Percentiles rank a stretch among this genome's conserved stretches.
Conservation (phyloP, 1,140 invertebrate species). For the Samia ricini region DNA sequence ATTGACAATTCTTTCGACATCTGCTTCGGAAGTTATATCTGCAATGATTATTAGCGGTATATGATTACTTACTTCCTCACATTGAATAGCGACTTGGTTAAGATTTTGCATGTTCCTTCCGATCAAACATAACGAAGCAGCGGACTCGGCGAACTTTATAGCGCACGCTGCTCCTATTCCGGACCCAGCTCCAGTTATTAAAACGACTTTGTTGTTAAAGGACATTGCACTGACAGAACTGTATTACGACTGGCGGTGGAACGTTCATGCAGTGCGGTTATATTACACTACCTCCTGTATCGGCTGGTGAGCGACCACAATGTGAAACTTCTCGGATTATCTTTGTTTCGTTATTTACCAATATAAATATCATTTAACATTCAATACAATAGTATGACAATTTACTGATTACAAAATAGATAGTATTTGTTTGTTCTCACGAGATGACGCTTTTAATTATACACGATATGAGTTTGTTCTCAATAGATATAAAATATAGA, state of each 20-base stretch:
- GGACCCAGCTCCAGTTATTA: conserved; percentile 59
- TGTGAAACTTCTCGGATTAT: conserved; percentile 7
- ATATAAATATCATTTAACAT: no score
- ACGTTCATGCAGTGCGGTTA: conserved; percentile 12
- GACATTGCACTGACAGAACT: conserved; percentile 43
- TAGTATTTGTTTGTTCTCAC: no score
- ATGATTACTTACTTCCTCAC: conserved; percentile 59
- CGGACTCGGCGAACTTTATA: conserved; percentile 41
- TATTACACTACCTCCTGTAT: conserved; percentile 17
- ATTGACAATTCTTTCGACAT: conserved; percentile 80
- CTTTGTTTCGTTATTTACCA: no score
- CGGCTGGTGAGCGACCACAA: conserved; percentile 15
- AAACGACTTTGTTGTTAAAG: conserved; percentile 54
- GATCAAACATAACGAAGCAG: conserved; percentile 45
- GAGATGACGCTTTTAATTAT: no score
- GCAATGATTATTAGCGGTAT: conserved; percentile 78
- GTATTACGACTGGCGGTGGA: neutral
- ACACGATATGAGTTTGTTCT: no score
- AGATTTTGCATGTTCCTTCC: conserved; percentile 52
- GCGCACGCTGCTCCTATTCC: conserved; percentile 58
- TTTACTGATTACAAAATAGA: no score
- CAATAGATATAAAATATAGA: no score
- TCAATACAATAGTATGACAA: no score
- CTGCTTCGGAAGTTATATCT: conserved; percentile 82
- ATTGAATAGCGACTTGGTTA: conserved; percentile 77